phyloP scores from a whole-genome alignment of 2,888 invertebrate genomes.

The Tipula lateralis region DNA sequence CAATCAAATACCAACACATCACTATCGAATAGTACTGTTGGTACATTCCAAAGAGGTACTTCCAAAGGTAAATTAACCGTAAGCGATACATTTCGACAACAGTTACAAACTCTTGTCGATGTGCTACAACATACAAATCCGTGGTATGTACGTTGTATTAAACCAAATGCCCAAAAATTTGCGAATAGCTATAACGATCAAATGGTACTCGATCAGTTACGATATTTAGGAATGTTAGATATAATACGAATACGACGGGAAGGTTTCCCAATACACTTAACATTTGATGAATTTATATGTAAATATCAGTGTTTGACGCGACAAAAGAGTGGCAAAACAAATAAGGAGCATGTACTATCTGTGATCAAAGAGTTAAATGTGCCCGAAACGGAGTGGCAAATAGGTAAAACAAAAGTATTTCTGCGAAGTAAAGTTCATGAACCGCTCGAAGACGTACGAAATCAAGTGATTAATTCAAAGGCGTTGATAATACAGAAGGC shows the following conservation, averaged over 20 bases:
- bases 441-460: slow-evolving; percentile 75
- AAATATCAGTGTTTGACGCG: slow-evolving; percentile 68
- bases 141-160: slow-evolving; percentile 91
- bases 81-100: slow-evolving; percentile 82
- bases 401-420: slow-evolving; percentile 82
- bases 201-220: slow-evolving; percentile 79
- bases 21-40: slow-evolving; percentile 35
- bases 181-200: slow-evolving; percentile 74
- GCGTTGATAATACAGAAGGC: slow-evolving; percentile 72
- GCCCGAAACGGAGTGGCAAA: slow-evolving; percentile 77
- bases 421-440: slow-evolving; percentile 74
- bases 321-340: slow-evolving; percentile 39
- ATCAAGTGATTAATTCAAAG: slow-evolving; percentile 61
- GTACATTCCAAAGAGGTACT: slow-evolving; percentile 70
- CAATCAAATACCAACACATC: slow-evolving; percentile 39
- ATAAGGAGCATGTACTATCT: slow-evolving; percentile 40
- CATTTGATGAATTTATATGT: slow-evolving; percentile 67
- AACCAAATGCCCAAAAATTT: slow-evolving; percentile 80
- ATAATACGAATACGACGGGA: slow-evolving; percentile 86
- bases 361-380: slow-evolving; percentile 62
- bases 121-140: slow-evolving; percentile 85
- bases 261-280: slow-evolving; percentile 82
- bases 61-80: slow-evolving; percentile 86
- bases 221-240: slow-evolving; percentile 89
- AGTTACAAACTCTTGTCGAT: slow-evolving; percentile 81